Percentiles rank a stretch among this genome's conserved stretches.
Conservation (phyloP, 1,140 invertebrate genomes). For the Solenopsis invicta region DNA sequence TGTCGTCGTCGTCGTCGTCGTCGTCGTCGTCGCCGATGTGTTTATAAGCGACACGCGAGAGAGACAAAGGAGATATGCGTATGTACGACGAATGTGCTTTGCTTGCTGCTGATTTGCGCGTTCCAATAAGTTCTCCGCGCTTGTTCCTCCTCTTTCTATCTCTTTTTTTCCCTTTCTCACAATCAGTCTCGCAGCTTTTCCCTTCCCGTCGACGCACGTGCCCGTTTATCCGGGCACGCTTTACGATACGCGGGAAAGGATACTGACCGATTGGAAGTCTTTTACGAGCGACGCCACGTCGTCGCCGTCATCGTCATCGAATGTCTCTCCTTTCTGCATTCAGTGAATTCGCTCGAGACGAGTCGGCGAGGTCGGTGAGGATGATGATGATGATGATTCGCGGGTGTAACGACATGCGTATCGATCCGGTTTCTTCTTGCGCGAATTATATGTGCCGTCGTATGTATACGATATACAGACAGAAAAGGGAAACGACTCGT, state of each 20-base stretch:
- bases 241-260: conserved; percentile 66
- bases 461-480: background rate
- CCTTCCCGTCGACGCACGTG: conserved; percentile 32
- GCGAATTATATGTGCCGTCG: background rate
- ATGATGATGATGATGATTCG: conserved; percentile 21
- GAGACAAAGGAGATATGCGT: conserved; percentile 48
- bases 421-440: background rate
- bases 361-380: too few species aligned
- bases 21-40: conserved; percentile 47
- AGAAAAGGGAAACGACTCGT: background rate
- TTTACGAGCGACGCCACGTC: conserved; percentile 60
- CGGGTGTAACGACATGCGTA: background rate
- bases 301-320: conserved; percentile 31
- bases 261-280: conserved; percentile 72
- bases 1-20: background rate
- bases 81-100: conserved; percentile 13
- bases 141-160: background rate
- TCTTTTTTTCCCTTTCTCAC: too few species aligned
- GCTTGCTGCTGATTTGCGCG: conserved; percentile 32
- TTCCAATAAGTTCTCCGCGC: conserved; percentile 54
- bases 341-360: background rate
- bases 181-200: background rate
- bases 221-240: background rate
- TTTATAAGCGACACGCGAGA: conserved; percentile 59
- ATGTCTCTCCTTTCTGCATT: conserved; percentile 46